phyloP scores from a whole-genome alignment of 2,797 vertebrate species.

The Scyliorhinus canicula region DNA sequence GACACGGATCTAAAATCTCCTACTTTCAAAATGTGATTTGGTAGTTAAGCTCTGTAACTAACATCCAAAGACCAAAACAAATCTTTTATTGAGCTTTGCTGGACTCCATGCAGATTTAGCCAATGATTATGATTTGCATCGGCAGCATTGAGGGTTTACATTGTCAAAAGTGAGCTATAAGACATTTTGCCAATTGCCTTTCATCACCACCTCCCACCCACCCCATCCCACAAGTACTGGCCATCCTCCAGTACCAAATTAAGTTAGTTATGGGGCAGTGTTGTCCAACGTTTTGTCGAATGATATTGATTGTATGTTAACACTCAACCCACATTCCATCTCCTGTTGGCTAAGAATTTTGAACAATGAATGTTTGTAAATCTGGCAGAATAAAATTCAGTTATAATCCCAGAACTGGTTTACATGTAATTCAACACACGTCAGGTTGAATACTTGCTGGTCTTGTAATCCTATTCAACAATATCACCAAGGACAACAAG shows the following conservation, averaged over 20 bases:
- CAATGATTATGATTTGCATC: neutral
- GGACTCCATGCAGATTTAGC: neutral
- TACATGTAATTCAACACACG: neutral
- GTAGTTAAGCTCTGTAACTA: too few relatives aligned
- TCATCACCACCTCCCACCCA: neutral
- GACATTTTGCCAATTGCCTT: neutral
- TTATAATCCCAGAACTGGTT: neutral
- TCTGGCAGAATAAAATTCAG: neutral
- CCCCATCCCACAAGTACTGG: neutral
- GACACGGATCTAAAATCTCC: neutral
- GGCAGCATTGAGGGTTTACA: neutral
- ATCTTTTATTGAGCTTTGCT: neutral
- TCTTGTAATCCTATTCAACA: neutral
- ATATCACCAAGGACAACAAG: neutral
- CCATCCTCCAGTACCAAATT: neutral
- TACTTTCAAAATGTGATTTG: neutral
- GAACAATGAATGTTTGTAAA: neutral
- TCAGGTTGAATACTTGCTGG: neutral
- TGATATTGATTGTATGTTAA: neutral
- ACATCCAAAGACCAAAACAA: neutral
- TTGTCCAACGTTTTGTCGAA: neutral
- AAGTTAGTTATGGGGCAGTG: neutral
- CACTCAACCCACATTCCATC: neutral
- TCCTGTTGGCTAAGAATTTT: neutral
- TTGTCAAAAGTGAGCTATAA: neutral